Percentiles rank a stretch among this genome's conserved stretches.
Conservation (phyloP, 2,797 vertebrate genomes). For the Anguilla megastoma region DNA sequence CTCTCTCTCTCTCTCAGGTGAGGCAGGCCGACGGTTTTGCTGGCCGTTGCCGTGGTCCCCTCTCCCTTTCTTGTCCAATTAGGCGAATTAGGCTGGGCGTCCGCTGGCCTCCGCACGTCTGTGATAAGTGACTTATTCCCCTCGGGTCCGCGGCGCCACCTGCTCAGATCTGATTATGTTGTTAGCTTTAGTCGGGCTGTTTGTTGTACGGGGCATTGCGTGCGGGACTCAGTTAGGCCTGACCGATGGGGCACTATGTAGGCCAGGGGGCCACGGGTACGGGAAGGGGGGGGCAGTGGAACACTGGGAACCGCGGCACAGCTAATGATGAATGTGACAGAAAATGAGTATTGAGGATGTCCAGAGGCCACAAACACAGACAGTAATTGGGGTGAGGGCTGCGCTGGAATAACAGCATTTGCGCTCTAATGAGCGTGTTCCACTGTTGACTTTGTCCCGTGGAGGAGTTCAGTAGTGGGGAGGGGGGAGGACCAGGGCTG, state of each 20-base stretch:
- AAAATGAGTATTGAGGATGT: conserved; percentile 50
- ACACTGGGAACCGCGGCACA: conserved; percentile 31
- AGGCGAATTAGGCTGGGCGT: conserved; percentile 25
- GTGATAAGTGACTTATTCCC: conserved; percentile 36
- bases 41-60: not conserved
- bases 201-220: not conserved
- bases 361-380: conserved; percentile 53
- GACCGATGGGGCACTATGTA: not conserved
- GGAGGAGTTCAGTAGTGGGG: conserved; percentile 33
- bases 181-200: conserved; percentile 32
- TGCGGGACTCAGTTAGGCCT: conserved; percentile 1
- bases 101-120: conserved; percentile 45
- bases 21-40: not conserved
- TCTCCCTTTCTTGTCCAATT: conserved; percentile 34
- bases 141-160: conserved; percentile 49
- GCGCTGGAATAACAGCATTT: conserved; percentile 50
- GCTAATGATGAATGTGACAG: conserved; percentile 47
- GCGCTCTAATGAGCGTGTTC: conserved; percentile 61
- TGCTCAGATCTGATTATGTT: conserved; percentile 57
- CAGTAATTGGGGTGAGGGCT: conserved; percentile 37
- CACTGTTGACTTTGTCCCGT: conserved; percentile 54
- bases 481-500: conserved; percentile 30
- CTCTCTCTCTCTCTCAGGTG: not conserved
- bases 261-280: not conserved
- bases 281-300: not conserved